Evolutionary conservation across 2,113 vertebrate genomes (phyloP).

Genomic region (Channa argus): DNA sequence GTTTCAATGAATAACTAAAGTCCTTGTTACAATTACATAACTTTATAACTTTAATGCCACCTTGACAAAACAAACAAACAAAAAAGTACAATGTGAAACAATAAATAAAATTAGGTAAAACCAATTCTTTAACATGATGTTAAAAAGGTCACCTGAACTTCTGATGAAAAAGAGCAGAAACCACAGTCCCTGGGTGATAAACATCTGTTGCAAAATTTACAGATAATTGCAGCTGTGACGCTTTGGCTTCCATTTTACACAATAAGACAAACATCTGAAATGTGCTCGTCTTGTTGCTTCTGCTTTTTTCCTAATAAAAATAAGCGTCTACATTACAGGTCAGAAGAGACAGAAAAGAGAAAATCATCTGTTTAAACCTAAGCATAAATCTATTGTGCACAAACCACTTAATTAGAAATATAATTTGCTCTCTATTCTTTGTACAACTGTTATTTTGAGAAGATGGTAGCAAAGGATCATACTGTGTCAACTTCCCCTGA

Average conservation of each 20-base stretch:
- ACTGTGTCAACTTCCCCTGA: neutral
- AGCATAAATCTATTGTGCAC: neutral
- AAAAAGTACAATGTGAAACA: slow-evolving; percentile 4
- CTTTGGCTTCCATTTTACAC: slow-evolving; percentile 36
- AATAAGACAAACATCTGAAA: slow-evolving; percentile 1
- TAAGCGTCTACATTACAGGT: neutral
- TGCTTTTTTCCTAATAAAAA: neutral
- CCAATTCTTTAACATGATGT: slow-evolving; percentile 5
- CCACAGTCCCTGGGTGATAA: neutral
- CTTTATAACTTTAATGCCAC: slow-evolving; percentile 12
- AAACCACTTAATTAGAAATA: neutral
- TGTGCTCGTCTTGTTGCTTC: neutral
- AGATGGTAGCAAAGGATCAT: too few relatives aligned
- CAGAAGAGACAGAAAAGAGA: neutral
- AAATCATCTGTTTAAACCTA: too few relatives aligned
- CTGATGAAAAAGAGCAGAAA: neutral
- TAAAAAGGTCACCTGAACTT: slow-evolving; percentile 18
- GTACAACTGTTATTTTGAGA: neutral
- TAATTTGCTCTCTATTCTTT: neutral
- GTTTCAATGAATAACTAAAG: neutral
- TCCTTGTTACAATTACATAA: neutral
- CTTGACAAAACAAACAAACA: slow-evolving; percentile 3
- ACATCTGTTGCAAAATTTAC: slow-evolving; percentile 11
- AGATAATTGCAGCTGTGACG: slow-evolving; percentile 3
- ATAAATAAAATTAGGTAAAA: slow-evolving; percentile 32